Base-by-base conservation (phyloP, 2,113 vertebrate genomes). In the Phyllostomus discolor region DNA sequence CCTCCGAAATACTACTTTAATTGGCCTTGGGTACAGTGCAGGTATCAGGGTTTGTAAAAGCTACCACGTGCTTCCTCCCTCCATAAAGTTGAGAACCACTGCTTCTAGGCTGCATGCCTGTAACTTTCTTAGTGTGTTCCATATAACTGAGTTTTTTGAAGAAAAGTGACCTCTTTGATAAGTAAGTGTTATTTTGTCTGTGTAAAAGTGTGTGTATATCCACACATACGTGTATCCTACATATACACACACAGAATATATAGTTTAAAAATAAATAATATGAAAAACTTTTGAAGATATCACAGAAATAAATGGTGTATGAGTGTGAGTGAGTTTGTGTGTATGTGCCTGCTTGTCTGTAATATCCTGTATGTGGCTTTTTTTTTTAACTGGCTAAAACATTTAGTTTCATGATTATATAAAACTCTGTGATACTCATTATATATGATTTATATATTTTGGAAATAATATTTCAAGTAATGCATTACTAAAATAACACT, bases 221-320 rank as follows among this genome's bases (percentile, higher is more conserved):
- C 10, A 82, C 31, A 19, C 14, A 50, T 11, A 38, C 31, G 24
- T 70, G 4, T 2, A 28, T 50, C 50, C 48, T 82, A 80, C 43
- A 54, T 1, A 73, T 20, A 50, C 4, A 50, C 8, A 54, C 7
- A 41, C 38, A 79, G 33, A 86, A 16, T 26, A 28, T 78, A 33
- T 26, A 52, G 22, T 93, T 94, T 82, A 64, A 95, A 96, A 95
- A 66, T 84, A 62, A 94, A 75, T 70, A 73, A 43, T 38, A 48
- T 41, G 59, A 38, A 35, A 91, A 75, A n/a, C 24, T 88, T 86
- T 93, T 80, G 28, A 79, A 67, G n/a, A 14, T 19, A 57, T 31
- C 33, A 50, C 73, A 88, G 66, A 80, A 93, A 57, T 76, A 62
- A 82, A 76, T 89, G 64, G 54, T 1, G 10, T 43, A 2, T 62